Conservation (phyloP, 2,888 invertebrate species). For the Bibio marci region DNA sequence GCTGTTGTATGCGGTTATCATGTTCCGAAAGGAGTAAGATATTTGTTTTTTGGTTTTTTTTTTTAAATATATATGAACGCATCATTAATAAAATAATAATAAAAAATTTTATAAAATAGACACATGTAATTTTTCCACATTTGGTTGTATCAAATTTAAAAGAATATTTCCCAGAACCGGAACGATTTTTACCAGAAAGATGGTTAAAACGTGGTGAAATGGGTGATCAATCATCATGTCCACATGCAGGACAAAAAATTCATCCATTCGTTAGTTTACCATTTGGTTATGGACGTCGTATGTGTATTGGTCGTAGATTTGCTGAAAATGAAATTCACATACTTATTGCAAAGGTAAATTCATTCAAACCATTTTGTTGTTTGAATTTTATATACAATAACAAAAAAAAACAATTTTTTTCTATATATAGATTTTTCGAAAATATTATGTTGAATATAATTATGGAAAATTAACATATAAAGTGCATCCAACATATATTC, state of each 20-base stretch:
- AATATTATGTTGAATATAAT: slow-evolving; percentile 50
- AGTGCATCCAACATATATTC: slow-evolving; percentile 56
- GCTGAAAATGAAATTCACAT: slow-evolving; percentile 66
- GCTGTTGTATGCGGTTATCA: slow-evolving; percentile 58
- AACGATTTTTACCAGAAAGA: slow-evolving; percentile 54
- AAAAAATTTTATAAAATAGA: slow-evolving; percentile 41
- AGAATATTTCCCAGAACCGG: slow-evolving; percentile 52
- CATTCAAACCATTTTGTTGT: slow-evolving; percentile 3
- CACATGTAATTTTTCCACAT: slow-evolving; percentile 63
- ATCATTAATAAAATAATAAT: not conserved
- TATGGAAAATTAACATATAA: slow-evolving; percentile 49
- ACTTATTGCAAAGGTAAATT: slow-evolving; percentile 47
- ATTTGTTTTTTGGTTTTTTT: slow-evolving; percentile 4
- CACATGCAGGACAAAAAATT: slow-evolving; percentile 35
- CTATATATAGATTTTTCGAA: slow-evolving; percentile 45
- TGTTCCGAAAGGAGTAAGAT: slow-evolving; percentile 63
- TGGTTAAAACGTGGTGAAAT: slow-evolving; percentile 45
- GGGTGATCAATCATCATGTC: slow-evolving; percentile 20
- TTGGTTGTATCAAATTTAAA: slow-evolving; percentile 56
- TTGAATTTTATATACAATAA: not conserved
- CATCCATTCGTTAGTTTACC: slow-evolving; percentile 60
- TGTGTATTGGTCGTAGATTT: slow-evolving; percentile 63
- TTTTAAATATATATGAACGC: too few relatives aligned
- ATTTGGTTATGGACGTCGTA: slow-evolving; percentile 59
- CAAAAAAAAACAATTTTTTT: not conserved